phyloP scores from a whole-genome alignment of 2,113 vertebrate species.

The Rhynchopsitta pachyrhyncha region DNA sequence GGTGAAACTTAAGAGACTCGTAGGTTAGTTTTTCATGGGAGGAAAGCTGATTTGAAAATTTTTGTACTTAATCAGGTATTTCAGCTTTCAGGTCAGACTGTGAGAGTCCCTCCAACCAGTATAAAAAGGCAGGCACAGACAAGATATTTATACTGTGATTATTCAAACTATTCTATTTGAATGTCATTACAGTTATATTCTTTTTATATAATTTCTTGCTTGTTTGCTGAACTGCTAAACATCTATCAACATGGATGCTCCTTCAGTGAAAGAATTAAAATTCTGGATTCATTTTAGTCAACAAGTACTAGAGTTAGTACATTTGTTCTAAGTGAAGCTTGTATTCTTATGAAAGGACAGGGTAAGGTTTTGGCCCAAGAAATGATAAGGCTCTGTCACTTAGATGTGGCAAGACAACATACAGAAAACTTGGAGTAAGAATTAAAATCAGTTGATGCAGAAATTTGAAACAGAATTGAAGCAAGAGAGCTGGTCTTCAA shows the following conservation, averaged over 20 bases:
- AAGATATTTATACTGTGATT: background rate
- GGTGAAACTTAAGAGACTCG: background rate
- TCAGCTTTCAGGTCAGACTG: background rate
- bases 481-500: slow-evolving; percentile 65
- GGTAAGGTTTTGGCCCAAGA: background rate
- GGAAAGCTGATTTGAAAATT: background rate
- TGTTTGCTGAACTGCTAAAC: background rate
- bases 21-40: background rate
- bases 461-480: slow-evolving; percentile 55
- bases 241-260: background rate
- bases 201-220: background rate
- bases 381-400: background rate
- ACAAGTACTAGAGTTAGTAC: background rate
- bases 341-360: background rate
- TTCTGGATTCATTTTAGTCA: background rate
- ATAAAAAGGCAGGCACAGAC: background rate
- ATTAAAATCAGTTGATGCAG: slow-evolving; percentile 36
- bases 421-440: background rate
- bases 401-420: background rate
- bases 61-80: background rate
- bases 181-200: background rate
- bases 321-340: background rate
- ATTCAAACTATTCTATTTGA: background rate
- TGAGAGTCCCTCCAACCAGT: background rate
- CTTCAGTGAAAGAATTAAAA: background rate